Evolutionary conservation across 2,888 invertebrate species (phyloP).

Genomic region (Catocala nupta): DNA sequence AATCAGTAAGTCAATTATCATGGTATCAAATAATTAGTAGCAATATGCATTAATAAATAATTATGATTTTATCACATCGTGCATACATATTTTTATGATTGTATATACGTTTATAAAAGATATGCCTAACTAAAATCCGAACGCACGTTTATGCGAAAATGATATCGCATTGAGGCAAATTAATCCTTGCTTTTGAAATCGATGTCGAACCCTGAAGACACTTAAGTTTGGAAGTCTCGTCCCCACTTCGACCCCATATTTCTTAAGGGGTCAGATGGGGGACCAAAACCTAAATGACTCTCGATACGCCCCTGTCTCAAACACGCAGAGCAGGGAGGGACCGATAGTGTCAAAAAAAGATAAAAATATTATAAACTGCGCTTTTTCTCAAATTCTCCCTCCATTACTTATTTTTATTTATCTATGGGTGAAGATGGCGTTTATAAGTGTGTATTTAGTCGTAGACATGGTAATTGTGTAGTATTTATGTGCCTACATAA

Average conservation of each 20-base stretch:
- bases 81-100: no score
- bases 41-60: no score
- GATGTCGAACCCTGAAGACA: conserved; percentile 49
- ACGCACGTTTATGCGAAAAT: no score
- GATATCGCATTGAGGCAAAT: not conserved
- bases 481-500: conserved; percentile 8
- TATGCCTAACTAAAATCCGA: no score
- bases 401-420: conserved; percentile 60
- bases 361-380: conserved; percentile 86
- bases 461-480: conserved; percentile 14
- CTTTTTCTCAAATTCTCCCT: conserved; percentile 62
- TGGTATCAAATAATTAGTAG: no score
- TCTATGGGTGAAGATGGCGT: conserved; percentile 48
- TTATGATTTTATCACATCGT: no score
- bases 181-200: conserved; percentile 43
- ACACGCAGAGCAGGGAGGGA: conserved; percentile 76
- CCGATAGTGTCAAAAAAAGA: conserved; percentile 87
- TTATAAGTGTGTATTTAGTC: conserved; percentile 37
- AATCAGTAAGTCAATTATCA: no score
- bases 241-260: conserved; percentile 67
- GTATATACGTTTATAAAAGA: no score
- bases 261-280: conserved; percentile 76
- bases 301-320: conserved; percentile 82
- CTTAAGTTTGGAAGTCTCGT: conserved; percentile 40
- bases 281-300: conserved; percentile 74